phyloP scores from a whole-genome alignment of 2,888 invertebrate species.

The Petrophora chlorosata region DNA sequence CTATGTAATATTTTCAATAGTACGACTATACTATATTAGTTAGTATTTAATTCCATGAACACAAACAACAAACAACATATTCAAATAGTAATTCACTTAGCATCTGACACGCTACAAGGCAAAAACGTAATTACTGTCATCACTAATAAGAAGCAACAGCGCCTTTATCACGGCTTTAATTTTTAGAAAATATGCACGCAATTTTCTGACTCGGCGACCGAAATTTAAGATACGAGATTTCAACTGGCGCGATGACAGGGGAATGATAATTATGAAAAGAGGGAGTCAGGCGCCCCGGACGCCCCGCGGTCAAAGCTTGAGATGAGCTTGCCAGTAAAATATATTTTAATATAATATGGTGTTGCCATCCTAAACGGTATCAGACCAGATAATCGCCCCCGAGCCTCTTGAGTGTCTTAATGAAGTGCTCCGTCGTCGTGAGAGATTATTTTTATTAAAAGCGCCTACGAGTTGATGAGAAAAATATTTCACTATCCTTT shows the following conservation, averaged over 20 bases:
- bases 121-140: conserved; percentile 55
- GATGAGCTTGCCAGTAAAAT: conserved; percentile 56
- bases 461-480: conserved; percentile 57
- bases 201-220: conserved; percentile 45
- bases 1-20: too few relatives aligned
- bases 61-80: not conserved
- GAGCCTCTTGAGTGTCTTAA: conserved; percentile 72
- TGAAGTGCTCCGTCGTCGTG: conserved; percentile 67
- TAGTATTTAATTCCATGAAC: too few relatives aligned
- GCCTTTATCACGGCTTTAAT: conserved; percentile 54
- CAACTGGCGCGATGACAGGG: conserved; percentile 57
- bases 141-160: conserved; percentile 67
- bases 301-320: conserved; percentile 54
- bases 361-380: conserved; percentile 69
- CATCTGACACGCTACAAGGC: conserved; percentile 36
- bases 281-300: too few relatives aligned
- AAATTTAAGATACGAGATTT: conserved; percentile 65
- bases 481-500: conserved; percentile 53
- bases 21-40: too few relatives aligned
- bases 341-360: conserved; percentile 69
- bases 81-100: conserved; percentile 24
- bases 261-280: conserved; percentile 71
- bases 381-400: conserved; percentile 69
- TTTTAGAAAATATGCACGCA: conserved; percentile 54
- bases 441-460: conserved; percentile 74